Evolutionary conservation across 1,140 invertebrate genomes (phyloP).

Genomic region (Palaemon carinicauda): DNA sequence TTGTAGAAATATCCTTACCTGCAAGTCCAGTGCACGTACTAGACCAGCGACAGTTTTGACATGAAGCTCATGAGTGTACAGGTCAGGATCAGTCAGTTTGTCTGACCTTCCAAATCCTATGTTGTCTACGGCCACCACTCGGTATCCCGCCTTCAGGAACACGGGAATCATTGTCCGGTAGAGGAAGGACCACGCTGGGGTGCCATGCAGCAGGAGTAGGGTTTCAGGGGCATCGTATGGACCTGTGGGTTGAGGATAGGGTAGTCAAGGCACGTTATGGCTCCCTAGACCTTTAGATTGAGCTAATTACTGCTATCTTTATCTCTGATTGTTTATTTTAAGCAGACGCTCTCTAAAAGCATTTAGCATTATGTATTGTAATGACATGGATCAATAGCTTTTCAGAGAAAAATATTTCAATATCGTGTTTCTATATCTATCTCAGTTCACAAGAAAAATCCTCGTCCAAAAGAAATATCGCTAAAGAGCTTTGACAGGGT

Average conservation of each 20-base stretch:
- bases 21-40: conserved; percentile 7
- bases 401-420: too few species aligned
- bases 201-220: conserved; percentile 29
- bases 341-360: too few species aligned
- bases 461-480: too few species aligned
- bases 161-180: conserved; percentile 23
- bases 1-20: background rate
- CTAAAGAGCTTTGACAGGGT: too few species aligned
- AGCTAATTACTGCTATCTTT: background rate
- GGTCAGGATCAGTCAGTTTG: conserved; percentile 25
- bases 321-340: background rate
- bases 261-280: background rate
- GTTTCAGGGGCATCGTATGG: conserved; percentile 13
- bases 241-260: background rate
- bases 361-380: too few species aligned
- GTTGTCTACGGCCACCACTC: conserved; percentile 29
- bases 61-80: conserved; percentile 23
- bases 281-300: background rate
- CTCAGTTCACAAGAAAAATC: too few species aligned
- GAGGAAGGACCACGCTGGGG: conserved; percentile 41
- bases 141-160: conserved; percentile 24
- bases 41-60: background rate
- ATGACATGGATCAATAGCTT: too few species aligned
- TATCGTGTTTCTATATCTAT: too few species aligned
- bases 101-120: conserved; percentile 40